Evolutionary conservation across 2,888 invertebrate species (phyloP), one percentile per base, ranked within the genome.

Genomic region (Cephonodes hylas): DNA sequence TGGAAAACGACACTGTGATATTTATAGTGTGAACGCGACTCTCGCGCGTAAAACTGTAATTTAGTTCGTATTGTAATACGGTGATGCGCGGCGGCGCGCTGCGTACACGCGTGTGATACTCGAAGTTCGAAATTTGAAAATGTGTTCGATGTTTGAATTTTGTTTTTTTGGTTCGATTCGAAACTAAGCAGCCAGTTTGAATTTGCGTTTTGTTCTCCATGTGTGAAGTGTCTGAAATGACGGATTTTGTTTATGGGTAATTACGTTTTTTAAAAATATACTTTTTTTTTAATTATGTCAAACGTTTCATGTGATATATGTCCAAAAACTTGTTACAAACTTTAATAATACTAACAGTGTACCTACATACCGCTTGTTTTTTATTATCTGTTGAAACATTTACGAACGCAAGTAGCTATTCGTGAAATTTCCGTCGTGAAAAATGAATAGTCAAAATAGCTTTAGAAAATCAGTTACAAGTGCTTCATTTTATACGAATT

Each of bases 21-120:
- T 88, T 87, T 83, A 86, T 88, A 88, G 84, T 75, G 73, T 73
- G 70, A 75, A 76, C 72, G 68, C 76, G 73, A 76, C 78, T 77
- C 80, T 73, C 73, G 77, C 80, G 79, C 81, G 80, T 76, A 75
- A 81, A 76, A 68, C 68, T 70, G 74, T 76, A 79, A 80, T 81
- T 84, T 83, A 85, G 82, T 77, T 72, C 80, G 79, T 71, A 72
- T 73, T 67, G 76, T 78, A 79, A 79, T 83, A 68, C 71, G 66
- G 68, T 20, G 44, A 64, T 46, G 77, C 70, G 75, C 71, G 73
- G 74, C 80, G 76, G 83, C 81, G 86, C 84, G 85, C 84, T 22
- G 89, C 88, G 88, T 88, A 70, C 75, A 77, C 66, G 58, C 34
- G 27, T 58, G 56, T 42, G 42, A 48, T 45, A 45, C 62, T 59